Base-by-base conservation (phyloP, 2,113 vertebrate species). In the Serranochromis macrocephalus region DNA sequence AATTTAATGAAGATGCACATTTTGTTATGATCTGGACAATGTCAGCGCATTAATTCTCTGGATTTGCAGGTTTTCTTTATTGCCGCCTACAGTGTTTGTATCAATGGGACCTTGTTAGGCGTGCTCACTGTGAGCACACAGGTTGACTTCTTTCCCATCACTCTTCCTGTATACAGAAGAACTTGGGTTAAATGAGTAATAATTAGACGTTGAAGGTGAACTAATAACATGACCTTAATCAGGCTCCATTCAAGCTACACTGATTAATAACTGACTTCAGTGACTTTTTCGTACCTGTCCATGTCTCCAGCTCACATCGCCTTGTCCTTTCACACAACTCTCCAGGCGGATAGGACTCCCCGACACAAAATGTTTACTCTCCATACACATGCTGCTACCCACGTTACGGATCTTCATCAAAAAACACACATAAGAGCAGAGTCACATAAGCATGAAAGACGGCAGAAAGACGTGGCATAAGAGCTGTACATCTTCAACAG, bases 341-440 rank as follows among this genome's bases (percentile, higher is more conserved):
- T 99, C 99, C 94, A 99, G 94, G 7, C 97, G 97, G 86, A 99
- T 94, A 0, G 96, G 96, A n/a, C 97, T 97, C 29, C 99, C 98
- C 3, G 97, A 96, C 8, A 96, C 93, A 49, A 98, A 97, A 2
- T 98, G 98, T 83, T 99, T 99, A 0, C 96, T 98, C 92, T 99
- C 98, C 88, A 97, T 90, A 58, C 99, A 99, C 87, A 99, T 88
- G 1, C 94, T 95, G 2, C 96, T 97, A 90, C 96, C 98, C 36
- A 94, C 92, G 3, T 96, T 99, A 31, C 96, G 97, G 29, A 99
- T 95, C 99, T 99, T 89, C 29, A 91, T 89, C 42, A 38, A 33
- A 83, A 66, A 2, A 84, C 12, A 29, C 1, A 24, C 33, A 31
- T 1, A 5, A 11, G 38, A 71, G 36, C 13, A 12, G 4, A 53